Conservation (phyloP, 30 jellyfish, hydroid and myxozoan species). For the Mastigias papua region DNA sequence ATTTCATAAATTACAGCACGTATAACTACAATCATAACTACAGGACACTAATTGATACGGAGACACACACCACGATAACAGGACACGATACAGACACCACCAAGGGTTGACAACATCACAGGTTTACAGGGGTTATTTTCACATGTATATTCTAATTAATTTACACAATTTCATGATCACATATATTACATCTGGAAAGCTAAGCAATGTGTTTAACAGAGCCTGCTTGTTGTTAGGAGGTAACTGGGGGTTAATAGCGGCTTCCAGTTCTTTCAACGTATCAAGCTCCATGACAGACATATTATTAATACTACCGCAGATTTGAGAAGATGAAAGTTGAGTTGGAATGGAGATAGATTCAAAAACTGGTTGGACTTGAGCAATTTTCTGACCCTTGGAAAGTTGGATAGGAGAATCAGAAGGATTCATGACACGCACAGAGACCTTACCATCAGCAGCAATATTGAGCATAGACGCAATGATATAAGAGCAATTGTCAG, state of each 20-base stretch:
- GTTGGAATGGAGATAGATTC: neutral
- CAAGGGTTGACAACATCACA: too few species aligned
- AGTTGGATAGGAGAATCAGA: neutral
- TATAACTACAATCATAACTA: too few species aligned
- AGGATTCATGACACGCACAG: neutral
- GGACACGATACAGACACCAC: too few species aligned
- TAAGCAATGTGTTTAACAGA: too few species aligned
- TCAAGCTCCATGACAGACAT: neutral
- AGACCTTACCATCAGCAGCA: neutral
- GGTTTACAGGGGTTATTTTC: too few species aligned
- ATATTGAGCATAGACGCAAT: neutral
- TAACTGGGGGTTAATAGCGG: neutral
- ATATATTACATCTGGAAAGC: too few species aligned
- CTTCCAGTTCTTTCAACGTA: neutral
- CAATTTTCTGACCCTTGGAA: neutral
- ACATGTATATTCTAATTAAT: too few species aligned
- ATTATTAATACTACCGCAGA: neutral
- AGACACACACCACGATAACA: too few species aligned
- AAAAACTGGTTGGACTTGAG: neutral
- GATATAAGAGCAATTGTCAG: neutral
- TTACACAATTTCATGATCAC: too few species aligned
- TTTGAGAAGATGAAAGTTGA: neutral
- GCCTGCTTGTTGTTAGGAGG: too few species aligned
- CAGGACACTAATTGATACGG: too few species aligned
- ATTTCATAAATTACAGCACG: too few species aligned